Evolutionary conservation across 2,113 vertebrate genomes (phyloP).

Genomic region (Malaclemys terrapin): DNA sequence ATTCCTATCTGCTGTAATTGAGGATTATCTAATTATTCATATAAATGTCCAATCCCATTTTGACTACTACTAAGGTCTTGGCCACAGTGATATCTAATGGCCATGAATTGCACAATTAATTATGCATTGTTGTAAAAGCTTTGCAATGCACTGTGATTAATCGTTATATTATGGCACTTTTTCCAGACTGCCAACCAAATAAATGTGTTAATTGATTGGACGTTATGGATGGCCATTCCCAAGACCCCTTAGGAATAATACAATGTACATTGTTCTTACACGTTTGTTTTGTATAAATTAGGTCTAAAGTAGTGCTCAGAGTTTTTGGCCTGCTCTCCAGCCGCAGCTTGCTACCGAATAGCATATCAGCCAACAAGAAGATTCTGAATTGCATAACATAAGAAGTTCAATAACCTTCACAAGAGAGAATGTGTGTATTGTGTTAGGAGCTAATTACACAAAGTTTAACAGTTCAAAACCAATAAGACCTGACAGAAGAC

Average conservation of each 20-base stretch:
- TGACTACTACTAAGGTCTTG: not conserved
- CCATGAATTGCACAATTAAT: not conserved
- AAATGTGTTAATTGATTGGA: not conserved
- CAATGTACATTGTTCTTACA: fast-evolving
- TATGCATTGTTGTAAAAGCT: not conserved
- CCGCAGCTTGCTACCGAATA: fast-evolving
- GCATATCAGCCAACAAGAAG: not conserved
- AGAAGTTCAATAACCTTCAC: not conserved
- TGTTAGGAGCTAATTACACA: constrained; percentile 6
- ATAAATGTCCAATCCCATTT: not conserved
- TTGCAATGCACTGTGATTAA: not conserved
- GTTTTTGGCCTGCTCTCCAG: not conserved
- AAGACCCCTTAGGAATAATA: fast-evolving
- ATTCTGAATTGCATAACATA: not conserved
- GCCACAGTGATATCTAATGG: not conserved
- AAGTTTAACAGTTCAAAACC: constrained; percentile 9
- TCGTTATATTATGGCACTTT: not conserved
- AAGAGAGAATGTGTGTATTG: not conserved
- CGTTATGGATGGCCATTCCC: fast-evolving
- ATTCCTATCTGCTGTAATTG: not conserved
- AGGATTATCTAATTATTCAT: not conserved
- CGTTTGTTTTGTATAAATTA: fast-evolving
- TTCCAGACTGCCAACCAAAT: not conserved
- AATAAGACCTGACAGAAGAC: not conserved
- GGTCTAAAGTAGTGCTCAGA: fast-evolving